A percentile compares a stretch with the other conserved stretches of the same genome.
Evolutionary conservation across 2,113 vertebrate species (phyloP).

Genomic region (Phylloscopus trochiloides): DNA sequence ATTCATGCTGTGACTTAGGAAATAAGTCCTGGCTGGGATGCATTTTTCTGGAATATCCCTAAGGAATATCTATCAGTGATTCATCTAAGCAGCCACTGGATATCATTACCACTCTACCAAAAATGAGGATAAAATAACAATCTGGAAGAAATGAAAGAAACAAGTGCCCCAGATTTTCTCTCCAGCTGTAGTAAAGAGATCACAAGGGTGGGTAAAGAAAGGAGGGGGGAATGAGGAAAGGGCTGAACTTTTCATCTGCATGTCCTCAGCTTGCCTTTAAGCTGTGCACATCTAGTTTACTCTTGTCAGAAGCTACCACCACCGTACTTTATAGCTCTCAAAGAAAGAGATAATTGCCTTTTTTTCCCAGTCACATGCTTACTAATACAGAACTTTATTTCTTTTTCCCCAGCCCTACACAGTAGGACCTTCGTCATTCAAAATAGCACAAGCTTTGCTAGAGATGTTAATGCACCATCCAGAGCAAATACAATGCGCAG

Average conservation of each 20-base stretch:
- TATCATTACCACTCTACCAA: constrained; percentile 56
- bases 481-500: constrained; percentile 18
- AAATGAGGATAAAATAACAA: constrained; percentile 61
- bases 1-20: constrained; percentile 52
- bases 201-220: constrained; percentile 16
- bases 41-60: constrained; percentile 58
- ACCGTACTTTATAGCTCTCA: constrained; percentile 14
- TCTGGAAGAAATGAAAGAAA: constrained; percentile 53
- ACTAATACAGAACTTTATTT: constrained; percentile 26
- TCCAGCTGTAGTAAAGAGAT: constrained; percentile 44
- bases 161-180: constrained; percentile 52
- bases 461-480: background rate
- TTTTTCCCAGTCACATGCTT: constrained; percentile 27
- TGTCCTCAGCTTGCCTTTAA: constrained; percentile 48
- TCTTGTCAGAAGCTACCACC: constrained; percentile 48
- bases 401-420: background rate
- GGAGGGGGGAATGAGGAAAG: constrained; percentile 8
- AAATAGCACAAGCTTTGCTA: constrained; percentile 6
- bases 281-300: constrained; percentile 46
- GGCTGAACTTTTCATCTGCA: constrained; percentile 50
- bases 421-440: constrained; percentile 17
- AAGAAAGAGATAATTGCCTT: constrained; percentile 49
- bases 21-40: constrained; percentile 23
- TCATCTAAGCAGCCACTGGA: constrained; percentile 53
- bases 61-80: constrained; percentile 58